These are phyloP conservation scores for Sarcoramphus papa DNA, from an alignment of 2,797 vertebrate genomes.

Conservation along the genomic window DNA sequence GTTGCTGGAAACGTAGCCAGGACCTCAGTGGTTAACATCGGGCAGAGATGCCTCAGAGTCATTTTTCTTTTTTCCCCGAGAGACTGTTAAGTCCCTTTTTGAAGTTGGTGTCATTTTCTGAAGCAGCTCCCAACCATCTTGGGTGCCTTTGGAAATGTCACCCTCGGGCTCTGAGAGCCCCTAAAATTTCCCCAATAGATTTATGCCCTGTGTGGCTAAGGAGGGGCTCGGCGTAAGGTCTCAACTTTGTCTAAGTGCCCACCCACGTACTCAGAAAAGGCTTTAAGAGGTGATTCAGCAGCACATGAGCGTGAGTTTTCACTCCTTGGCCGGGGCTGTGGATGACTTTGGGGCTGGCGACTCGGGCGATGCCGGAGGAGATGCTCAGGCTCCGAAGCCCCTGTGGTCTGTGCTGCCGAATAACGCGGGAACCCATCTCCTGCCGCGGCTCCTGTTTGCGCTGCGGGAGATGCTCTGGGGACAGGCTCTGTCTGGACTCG, in stretches of 20 bases:
- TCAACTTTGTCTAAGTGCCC: neutral
- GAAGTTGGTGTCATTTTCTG: neutral
- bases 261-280: neutral
- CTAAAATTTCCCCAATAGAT: neutral
- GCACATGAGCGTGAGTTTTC: neutral
- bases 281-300: neutral
- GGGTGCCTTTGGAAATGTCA: neutral
- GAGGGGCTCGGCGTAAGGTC: neutral
- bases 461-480: neutral
- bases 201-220: neutral
- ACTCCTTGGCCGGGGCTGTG: neutral
- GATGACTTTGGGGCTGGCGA: neutral
- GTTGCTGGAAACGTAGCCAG: neutral
- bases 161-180: neutral
- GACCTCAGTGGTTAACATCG: neutral
- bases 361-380: fast-evolving
- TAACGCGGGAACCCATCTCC: neutral
- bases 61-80: neutral
- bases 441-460: neutral
- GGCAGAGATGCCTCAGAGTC: neutral
- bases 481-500: neutral
- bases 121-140: neutral
- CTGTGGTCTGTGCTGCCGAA: neutral
- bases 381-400: neutral
- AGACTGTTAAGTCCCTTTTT: neutral